Percentiles rank a stretch among this genome's conserved stretches.
These are phyloP conservation scores for Periparus ater DNA, from an alignment of 2,797 vertebrate species.

Conservation along the genomic window DNA sequence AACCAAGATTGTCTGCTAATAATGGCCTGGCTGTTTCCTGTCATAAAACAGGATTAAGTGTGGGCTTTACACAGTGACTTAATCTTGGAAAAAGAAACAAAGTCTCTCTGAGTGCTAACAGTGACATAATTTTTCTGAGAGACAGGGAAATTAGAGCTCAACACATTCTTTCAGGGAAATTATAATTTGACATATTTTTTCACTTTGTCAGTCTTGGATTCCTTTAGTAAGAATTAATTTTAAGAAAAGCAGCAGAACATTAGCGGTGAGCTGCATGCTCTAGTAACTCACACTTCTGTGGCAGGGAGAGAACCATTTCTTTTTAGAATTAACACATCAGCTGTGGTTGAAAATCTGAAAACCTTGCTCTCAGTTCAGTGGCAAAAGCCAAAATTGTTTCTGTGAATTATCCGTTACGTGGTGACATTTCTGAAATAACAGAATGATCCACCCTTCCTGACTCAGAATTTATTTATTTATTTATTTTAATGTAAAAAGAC, in stretches of 20 bases:
- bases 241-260: neutral
- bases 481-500: neutral
- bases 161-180: neutral
- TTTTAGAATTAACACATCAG: neutral
- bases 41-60: neutral
- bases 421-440: neutral
- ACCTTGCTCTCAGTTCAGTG: neutral
- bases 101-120: neutral
- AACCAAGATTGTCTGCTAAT: slow-evolving; percentile 13
- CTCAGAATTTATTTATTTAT: neutral
- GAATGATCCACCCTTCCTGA: neutral
- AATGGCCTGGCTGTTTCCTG: neutral
- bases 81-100: neutral
- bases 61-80: neutral
- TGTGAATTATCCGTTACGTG: neutral
- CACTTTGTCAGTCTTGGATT: neutral
- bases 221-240: neutral
- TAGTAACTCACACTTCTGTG: neutral
- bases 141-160: neutral
- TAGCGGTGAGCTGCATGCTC: neutral
- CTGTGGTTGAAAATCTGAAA: neutral
- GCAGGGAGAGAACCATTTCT: neutral
- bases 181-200: neutral
- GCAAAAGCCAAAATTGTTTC: neutral
- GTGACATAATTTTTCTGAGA: slow-evolving; percentile 2